Percentiles rank a stretch among this genome's conserved stretches.
phyloP scores from a whole-genome alignment of 2,113 vertebrate species.

The Vulpes ferrilata region DNA sequence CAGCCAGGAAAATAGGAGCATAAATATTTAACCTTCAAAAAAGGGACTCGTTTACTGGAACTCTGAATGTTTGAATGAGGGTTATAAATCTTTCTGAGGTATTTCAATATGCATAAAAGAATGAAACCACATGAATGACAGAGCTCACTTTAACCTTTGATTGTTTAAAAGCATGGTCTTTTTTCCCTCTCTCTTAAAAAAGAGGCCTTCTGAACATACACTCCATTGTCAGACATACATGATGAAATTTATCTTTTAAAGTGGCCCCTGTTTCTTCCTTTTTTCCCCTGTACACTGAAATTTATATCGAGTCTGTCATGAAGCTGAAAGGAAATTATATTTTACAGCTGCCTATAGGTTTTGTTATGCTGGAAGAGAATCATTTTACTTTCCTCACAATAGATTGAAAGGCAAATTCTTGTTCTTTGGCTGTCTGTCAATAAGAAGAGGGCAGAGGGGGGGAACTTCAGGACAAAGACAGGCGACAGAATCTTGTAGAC shows the following conservation, averaged over 20 bases:
- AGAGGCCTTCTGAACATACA: background rate
- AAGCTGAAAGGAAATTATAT: conserved; percentile 80
- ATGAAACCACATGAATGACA: conserved; percentile 84
- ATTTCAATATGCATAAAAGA: conserved; percentile 85
- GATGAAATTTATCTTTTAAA: conserved; percentile 75
- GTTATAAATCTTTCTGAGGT: conserved; percentile 85
- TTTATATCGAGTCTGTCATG: conserved; percentile 83
- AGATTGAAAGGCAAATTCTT: conserved; percentile 36
- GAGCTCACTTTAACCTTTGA: conserved; percentile 85
- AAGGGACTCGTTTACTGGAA: conserved; percentile 86
- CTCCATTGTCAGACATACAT: conserved; percentile 68
- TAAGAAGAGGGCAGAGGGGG: background rate
- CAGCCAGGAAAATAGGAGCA: conserved; percentile 81
- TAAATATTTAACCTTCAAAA: conserved; percentile 89
- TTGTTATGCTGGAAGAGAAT: conserved; percentile 71
- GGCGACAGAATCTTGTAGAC: background rate
- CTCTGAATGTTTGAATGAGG: conserved; percentile 82
- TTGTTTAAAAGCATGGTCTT: conserved; percentile 86
- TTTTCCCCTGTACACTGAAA: conserved; percentile 66
- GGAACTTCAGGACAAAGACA: background rate
- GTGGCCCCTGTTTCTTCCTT: background rate
- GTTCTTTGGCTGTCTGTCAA: conserved; percentile 48
- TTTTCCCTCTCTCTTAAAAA: conserved; percentile 77
- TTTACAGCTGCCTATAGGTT: conserved; percentile 81
- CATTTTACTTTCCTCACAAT: conserved; percentile 75